Evolutionary conservation across 2,797 vertebrate species (phyloP).

Genomic region (Antrozous pallidus): DNA sequence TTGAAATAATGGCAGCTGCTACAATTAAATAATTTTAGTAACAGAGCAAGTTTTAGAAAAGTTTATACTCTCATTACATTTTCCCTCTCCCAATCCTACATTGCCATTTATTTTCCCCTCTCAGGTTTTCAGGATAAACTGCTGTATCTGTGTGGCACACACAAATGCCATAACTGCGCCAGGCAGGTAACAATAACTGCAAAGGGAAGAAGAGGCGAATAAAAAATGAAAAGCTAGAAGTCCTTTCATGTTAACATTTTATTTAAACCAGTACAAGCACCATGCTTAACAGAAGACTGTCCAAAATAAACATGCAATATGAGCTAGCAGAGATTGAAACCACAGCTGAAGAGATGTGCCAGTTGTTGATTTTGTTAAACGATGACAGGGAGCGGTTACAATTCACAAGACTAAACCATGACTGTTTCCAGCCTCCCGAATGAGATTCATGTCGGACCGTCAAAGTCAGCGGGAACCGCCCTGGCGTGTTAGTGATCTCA

Average conservation of each 20-base stretch:
- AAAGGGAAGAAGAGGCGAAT: background rate
- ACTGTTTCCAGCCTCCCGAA: constrained; percentile 66
- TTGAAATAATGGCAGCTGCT: background rate
- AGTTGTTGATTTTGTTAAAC: constrained; percentile 51
- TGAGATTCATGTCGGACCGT: constrained; percentile 67
- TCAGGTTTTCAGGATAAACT: constrained; percentile 36
- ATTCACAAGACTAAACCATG: constrained; percentile 67
- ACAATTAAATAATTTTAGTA: background rate
- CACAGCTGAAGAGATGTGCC: constrained; percentile 53
- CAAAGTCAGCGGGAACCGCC: constrained; percentile 45
- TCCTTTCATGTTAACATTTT: constrained; percentile 81
- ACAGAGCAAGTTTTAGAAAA: background rate
- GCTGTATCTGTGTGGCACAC: background rate
- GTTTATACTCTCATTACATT: background rate
- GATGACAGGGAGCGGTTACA: constrained; percentile 56
- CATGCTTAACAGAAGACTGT: constrained; percentile 83
- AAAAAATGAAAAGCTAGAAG: constrained; percentile 25
- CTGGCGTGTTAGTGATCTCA: constrained; percentile 54
- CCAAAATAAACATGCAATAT: constrained; percentile 76
- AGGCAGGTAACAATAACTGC: background rate
- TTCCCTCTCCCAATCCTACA: background rate
- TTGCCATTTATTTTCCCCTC: background rate
- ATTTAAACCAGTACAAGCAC: constrained; percentile 86
- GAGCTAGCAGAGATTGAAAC: constrained; percentile 71
- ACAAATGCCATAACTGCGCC: background rate